These are phyloP conservation scores for Ditylenchus weischeri DNA, from an alignment of 2,888 invertebrate genomes.

Conservation along the genomic window DNA sequence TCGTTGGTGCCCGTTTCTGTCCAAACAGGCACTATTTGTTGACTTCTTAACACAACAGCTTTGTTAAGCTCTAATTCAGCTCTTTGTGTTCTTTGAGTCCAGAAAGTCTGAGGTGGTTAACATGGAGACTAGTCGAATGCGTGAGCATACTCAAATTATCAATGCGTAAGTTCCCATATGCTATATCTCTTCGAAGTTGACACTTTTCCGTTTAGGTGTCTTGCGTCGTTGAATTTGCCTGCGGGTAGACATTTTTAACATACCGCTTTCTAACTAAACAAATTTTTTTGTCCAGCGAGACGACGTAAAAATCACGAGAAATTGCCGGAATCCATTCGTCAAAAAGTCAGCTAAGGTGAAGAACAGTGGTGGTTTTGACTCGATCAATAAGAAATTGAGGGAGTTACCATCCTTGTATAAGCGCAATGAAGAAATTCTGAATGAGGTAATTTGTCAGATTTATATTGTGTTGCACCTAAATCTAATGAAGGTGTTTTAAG, in stretches of 20 bases:
- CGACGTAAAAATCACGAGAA: slow-evolving; percentile 69
- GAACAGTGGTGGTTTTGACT: slow-evolving; percentile 42
- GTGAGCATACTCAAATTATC: slow-evolving; percentile 84
- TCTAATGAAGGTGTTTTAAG: slow-evolving; percentile 10
- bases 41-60: too few species aligned
- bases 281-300: slow-evolving; percentile 70
- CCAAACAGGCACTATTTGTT: slow-evolving; percentile 64
- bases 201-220: slow-evolving; percentile 18
- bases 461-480: background rate
- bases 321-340: slow-evolving; percentile 81
- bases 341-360: slow-evolving; percentile 70
- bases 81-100: slow-evolving; percentile 65
- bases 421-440: slow-evolving; percentile 87
- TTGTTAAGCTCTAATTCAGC: slow-evolving; percentile 70
- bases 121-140: slow-evolving; percentile 77
- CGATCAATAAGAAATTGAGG: slow-evolving; percentile 63
- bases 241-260: background rate
- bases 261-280: slow-evolving; percentile 3
- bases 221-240: slow-evolving; percentile 22
- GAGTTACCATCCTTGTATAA: slow-evolving; percentile 85
- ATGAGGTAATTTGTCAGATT: slow-evolving; percentile 69
- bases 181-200: background rate
- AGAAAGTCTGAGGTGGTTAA: slow-evolving; percentile 82
- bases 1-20: slow-evolving; percentile 83
- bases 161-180: slow-evolving; percentile 71